Base-by-base conservation (phyloP, 2,113 vertebrate species). In the Odontesthes bonariensis region DNA sequence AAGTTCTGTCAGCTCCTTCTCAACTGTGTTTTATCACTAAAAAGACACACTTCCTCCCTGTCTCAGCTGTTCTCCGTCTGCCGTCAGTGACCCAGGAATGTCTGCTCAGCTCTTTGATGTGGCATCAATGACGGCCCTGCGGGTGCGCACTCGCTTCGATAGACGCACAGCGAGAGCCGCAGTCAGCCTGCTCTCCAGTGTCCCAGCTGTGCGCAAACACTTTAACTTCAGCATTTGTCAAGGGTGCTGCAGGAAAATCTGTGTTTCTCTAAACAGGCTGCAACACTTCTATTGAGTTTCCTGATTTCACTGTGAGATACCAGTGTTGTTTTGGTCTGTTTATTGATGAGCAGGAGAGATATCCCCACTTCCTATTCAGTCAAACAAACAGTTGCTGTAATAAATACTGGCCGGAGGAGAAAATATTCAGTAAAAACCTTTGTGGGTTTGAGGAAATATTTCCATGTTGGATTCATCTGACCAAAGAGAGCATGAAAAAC, bases 301-400 rank as follows among this genome's bases (percentile, higher is more conserved):
- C 82, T 81, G 85, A 79, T 89, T 77, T 82, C 63, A 63, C 65
- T 52, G 59, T 56, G 65, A 78, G 79, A 79, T 78, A 75, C 31
- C 40, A 13, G 66, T 62, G 65, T 83, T 89, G 62, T 86, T 80
- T 69, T 75, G 66, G 63, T 78, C 71, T 75, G 77, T 89, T 86
- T 90, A 88, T 88, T 83, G 87, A 90, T 57, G 69, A 58, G 74
- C 69, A 13, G 59, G 22, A 75, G 71, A 78, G 73, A 80, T 66
- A 57, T 35, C 69, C 32, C 51, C 69, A 70, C 75, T 69, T 82
- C 75, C 35, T 22, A 76, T 79, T 81, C 27, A 20, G 72, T 44
- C 72, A 68, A 77, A 83, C 78, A 89, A 90, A 87, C 85, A 81
- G 79, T 86, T 73, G 77, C 77, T 79, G 79, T 86, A 88, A 88